Evolutionary conservation across 2,888 invertebrate genomes (phyloP).

Genomic region (Zonitis immaculata): DNA sequence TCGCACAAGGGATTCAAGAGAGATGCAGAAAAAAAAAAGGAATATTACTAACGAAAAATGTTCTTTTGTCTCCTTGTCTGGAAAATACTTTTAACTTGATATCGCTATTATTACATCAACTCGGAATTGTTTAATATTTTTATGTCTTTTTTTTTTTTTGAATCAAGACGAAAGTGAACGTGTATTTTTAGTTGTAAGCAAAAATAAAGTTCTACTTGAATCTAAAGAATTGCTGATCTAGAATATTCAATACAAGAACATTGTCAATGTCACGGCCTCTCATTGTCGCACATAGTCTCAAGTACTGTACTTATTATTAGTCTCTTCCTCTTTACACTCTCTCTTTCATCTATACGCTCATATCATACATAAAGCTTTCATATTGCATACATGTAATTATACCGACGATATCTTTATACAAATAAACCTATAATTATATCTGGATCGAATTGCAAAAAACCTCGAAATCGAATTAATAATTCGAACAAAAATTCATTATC

Average conservation of each 20-base stretch:
- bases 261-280: slow-evolving; percentile 31
- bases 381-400: too few species aligned
- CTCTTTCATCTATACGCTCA: slow-evolving; percentile 13
- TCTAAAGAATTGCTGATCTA: slow-evolving; percentile 19
- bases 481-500: too few species aligned
- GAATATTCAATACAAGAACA: slow-evolving; percentile 18
- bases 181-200: too few species aligned
- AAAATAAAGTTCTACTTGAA: too few species aligned
- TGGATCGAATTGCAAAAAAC: too few species aligned
- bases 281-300: slow-evolving; percentile 26
- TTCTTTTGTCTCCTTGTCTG: neutral
- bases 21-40: neutral
- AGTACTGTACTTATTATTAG: slow-evolving; percentile 33
- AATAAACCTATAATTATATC: too few species aligned
- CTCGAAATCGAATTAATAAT: too few species aligned
- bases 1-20: neutral
- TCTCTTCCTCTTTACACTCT: slow-evolving; percentile 24
- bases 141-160: too few species aligned
- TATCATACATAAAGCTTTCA: slow-evolving; percentile 2
- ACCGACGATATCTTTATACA: too few species aligned
- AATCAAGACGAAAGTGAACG: too few species aligned
- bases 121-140: neutral
- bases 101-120: neutral
- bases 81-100: neutral
- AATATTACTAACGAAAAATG: neutral